Evolutionary conservation across 2,888 invertebrate genomes (phyloP).

Genomic region (Sphaerophoria rueppellii): DNA sequence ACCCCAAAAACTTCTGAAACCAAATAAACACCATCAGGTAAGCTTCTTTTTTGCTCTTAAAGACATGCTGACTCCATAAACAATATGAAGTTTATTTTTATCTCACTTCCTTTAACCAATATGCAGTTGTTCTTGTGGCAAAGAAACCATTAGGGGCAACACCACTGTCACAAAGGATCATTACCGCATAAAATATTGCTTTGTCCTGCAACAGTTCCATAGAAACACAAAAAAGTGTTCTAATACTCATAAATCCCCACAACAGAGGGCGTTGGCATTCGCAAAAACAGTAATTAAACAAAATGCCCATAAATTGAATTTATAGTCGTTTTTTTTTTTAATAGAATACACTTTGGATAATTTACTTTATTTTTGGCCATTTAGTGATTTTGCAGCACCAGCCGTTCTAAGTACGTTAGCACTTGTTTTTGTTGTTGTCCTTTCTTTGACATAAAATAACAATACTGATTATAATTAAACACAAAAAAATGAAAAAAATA

Average conservation of each 20-base stretch:
- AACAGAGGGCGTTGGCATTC: not conserved
- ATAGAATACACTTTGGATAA: slow-evolving; percentile 69
- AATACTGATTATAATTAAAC: slow-evolving; percentile 64
- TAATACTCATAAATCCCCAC: slow-evolving; percentile 14
- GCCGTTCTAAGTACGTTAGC: slow-evolving; percentile 48
- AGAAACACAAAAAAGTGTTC: not conserved
- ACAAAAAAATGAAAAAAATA: slow-evolving; percentile 21
- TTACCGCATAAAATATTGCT: slow-evolving; percentile 1
- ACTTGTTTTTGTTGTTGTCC: slow-evolving; percentile 25
- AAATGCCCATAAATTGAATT: not conserved
- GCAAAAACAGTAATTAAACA: not conserved
- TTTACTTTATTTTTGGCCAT: slow-evolving; percentile 71
- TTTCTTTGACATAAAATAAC: slow-evolving; percentile 50
- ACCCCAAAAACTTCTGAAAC: not conserved
- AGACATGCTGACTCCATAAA: slow-evolving; percentile 7
- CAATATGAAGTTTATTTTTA: not conserved
- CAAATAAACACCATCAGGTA: not conserved
- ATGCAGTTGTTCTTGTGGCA: not conserved
- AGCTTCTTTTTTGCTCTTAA: not conserved
- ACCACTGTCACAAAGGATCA: not conserved
- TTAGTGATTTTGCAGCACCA: slow-evolving; percentile 33
- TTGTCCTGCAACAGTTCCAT: not conserved
- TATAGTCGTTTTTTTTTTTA: slow-evolving; percentile 21
- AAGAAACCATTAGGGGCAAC: slow-evolving; percentile 8
- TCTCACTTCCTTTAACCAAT: not conserved